Base-by-base conservation (phyloP, 92 coral and sea anemone genomes). In the Bergia sp. region DNA sequence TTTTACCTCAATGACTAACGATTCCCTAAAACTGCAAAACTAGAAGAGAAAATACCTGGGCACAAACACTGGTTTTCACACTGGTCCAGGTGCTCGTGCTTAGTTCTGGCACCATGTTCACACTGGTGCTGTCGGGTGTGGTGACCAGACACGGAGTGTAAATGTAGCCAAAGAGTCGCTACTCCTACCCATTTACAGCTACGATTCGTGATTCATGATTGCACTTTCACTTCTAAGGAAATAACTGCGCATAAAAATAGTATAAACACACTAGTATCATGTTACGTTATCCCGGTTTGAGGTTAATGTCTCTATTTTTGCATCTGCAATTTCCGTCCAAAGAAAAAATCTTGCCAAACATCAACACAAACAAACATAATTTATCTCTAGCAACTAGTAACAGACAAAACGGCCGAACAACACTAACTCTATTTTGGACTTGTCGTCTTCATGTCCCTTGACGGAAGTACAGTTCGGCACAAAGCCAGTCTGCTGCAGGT, bases 401-500 rank as follows among this genome's bases (percentile, higher is more conserved):
- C 16, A 13, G 11, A 18, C 3, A 11, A 57, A 57, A 21, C 4
- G 20, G 21, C 66, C 21, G 3, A 13, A 15, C 66, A 50, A 29
- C 40, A 93, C 98, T 93, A 41, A 95, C 98, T 95, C 94, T 76
- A 95, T 79, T 76, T 90, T 93, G 39, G 93, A 53, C 67, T 89
- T 91, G 91, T 93, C 90, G 18, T 80, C 84, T 55, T 94, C 90
- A 64, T 91, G 85, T 78, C 93, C 87, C 85, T 88, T 89, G 65
- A 93, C 90, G 29, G 97, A 91, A 73, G 94, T 89, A 77, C 98
- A 95, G 88, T 91, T 90, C 21, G 99, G 99, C 41, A 97, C 94
- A 67, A 94, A 95, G 2, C 98, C 97, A 67, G 98, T 97, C 86
- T 97, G 99, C 57, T 95, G 99, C 45, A 97, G 91, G 74, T 94